phyloP scores from a whole-genome alignment of 2,797 vertebrate species.

The Hemitrygon akajei region DNA sequence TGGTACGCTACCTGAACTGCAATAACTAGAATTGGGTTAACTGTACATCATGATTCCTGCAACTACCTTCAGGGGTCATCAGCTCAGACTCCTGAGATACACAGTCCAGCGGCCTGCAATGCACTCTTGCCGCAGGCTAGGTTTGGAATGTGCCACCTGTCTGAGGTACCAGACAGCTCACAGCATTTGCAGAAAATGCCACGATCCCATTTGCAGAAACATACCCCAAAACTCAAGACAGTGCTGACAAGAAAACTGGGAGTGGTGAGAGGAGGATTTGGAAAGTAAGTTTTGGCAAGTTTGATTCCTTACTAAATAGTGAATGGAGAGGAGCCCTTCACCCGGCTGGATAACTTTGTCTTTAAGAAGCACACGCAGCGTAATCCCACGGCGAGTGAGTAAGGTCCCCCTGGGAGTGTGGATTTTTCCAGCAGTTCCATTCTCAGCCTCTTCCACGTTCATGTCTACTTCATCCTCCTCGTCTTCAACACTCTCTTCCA shows the following conservation, averaged over 20 bases:
- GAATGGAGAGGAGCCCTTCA: conserved; percentile 79
- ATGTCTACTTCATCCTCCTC: conserved; percentile 71
- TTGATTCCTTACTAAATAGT: conserved; percentile 69
- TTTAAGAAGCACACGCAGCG: conserved; percentile 81
- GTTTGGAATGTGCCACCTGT: not conserved
- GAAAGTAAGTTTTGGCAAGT: not conserved
- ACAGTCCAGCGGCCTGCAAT: not conserved
- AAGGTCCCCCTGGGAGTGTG: conserved; percentile 59
- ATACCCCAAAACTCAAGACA: not conserved
- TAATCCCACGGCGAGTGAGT: conserved; percentile 83
- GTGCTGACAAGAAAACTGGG: too few species aligned
- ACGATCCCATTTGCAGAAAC: not conserved
- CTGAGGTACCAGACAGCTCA: not conserved
- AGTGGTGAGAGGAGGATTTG: too few species aligned
- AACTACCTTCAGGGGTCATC: too few species aligned
- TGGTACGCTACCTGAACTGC: too few species aligned
- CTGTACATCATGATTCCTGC: too few species aligned
- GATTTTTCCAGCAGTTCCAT: conserved; percentile 3
- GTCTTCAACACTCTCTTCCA: conserved; percentile 24
- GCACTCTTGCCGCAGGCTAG: not conserved
- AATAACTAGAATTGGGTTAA: too few species aligned
- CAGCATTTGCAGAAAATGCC: too few species aligned
- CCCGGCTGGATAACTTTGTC: conserved; percentile 85
- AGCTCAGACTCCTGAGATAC: not conserved
- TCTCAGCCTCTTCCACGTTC: conserved; percentile 46